These are phyloP conservation scores for Eptatretus atami DNA, from an alignment of 2,797 vertebrate genomes.

Conservation along the genomic window DNA sequence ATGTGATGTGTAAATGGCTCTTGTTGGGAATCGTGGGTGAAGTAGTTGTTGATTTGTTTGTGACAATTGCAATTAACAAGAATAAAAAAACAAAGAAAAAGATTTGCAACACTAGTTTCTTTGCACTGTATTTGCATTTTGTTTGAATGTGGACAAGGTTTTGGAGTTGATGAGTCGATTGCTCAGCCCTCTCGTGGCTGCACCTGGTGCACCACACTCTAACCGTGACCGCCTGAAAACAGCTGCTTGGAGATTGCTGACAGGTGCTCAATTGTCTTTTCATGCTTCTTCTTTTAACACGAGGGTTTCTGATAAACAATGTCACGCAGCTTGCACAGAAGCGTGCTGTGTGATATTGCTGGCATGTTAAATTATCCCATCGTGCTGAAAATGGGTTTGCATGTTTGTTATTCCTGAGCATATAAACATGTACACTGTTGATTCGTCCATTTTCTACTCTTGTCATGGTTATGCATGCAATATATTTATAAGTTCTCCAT, in stretches of 20 bases:
- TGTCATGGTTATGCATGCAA: not conserved
- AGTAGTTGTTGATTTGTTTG: no score
- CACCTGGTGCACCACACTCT: slow-evolving; percentile 56
- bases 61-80: no score
- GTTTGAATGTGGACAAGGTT: slow-evolving; percentile 67
- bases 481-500: not conserved
- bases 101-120: no score
- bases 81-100: no score
- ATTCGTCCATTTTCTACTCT: not conserved
- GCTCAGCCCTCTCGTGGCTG: slow-evolving; percentile 48
- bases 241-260: slow-evolving; percentile 59
- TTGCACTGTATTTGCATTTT: not conserved
- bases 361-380: no score
- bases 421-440: not conserved
- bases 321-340: not conserved
- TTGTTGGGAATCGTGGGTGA: no score
- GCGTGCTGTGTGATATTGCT: not conserved
- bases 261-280: slow-evolving; percentile 17
- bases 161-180: slow-evolving; percentile 74
- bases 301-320: not conserved
- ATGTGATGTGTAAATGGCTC: no score
- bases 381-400: no score
- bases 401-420: not conserved
- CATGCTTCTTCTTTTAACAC: not conserved
- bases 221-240: slow-evolving; percentile 79